Percentiles rank a stretch among this genome's conserved stretches.
Conservation (phyloP, 2,113 vertebrate species). For the Uropsilus gracilis region DNA sequence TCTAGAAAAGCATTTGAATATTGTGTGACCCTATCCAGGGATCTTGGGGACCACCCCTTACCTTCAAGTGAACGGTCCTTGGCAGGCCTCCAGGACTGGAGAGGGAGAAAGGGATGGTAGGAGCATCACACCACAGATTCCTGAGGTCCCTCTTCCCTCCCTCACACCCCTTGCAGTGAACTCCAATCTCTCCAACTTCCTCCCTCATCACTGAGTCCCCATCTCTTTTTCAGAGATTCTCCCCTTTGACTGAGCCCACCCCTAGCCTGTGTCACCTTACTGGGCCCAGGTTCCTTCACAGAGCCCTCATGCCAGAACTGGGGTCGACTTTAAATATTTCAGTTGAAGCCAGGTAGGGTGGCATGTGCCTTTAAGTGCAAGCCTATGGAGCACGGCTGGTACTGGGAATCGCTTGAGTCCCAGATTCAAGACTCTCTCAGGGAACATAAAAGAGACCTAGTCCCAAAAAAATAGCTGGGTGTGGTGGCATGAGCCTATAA, state of each 20-base stretch:
- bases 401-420: too few relatives aligned
- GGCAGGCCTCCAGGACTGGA: not conserved
- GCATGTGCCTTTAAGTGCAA: too few relatives aligned
- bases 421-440: too few relatives aligned
- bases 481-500: too few relatives aligned
- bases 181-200: not conserved
- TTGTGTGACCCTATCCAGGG: not conserved
- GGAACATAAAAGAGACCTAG: too few relatives aligned
- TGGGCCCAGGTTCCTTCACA: not conserved
- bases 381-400: too few relatives aligned
- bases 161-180: too few relatives aligned
- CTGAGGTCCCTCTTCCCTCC: not conserved
- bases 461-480: too few relatives aligned
- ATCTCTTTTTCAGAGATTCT: not conserved
- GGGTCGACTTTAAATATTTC: not conserved
- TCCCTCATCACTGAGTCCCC: not conserved
- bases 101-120: not conserved
- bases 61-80: not conserved
- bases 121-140: not conserved
- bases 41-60: not conserved
- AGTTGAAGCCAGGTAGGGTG: too few relatives aligned
- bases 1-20: not conserved
- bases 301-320: not conserved
- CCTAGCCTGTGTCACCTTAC: not conserved
- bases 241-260: not conserved